Evolutionary conservation across 2,888 invertebrate genomes (phyloP).

Genomic region (Physocephala rufipes): DNA sequence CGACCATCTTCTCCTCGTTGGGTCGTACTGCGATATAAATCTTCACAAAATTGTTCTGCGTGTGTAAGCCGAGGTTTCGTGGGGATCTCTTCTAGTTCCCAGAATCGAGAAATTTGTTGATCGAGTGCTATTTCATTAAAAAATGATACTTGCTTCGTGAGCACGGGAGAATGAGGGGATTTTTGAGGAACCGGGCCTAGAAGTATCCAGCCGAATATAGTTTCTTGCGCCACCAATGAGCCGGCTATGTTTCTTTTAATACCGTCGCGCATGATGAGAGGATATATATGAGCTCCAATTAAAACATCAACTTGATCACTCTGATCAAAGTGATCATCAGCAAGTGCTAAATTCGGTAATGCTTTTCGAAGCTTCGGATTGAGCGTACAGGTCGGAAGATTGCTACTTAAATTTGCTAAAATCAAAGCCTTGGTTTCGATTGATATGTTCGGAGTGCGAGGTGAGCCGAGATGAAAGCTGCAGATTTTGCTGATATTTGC

Average conservation of each 20-base stretch:
- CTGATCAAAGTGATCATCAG: not conserved
- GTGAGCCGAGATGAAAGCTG: not conserved
- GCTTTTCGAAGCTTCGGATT: not conserved
- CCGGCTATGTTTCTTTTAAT: not conserved
- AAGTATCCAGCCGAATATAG: not conserved
- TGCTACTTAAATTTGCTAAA: not conserved
- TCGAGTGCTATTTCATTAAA: not conserved
- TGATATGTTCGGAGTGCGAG: not conserved
- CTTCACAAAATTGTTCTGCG: conserved; percentile 22
- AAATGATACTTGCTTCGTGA: too few species aligned
- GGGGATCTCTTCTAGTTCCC: not conserved
- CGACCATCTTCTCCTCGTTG: conserved; percentile 15
- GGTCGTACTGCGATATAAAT: conserved; percentile 4
- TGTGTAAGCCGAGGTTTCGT: not conserved
- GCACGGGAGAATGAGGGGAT: too few species aligned
- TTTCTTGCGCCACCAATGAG: not conserved
- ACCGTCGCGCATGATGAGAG: not conserved
- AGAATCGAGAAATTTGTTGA: not conserved
- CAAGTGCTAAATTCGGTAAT: not conserved
- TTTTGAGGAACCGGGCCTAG: not conserved
- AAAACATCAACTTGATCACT: conserved; percentile 2
- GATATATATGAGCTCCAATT: not conserved
- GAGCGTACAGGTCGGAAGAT: not conserved
- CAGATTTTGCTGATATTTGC: not conserved
- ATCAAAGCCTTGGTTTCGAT: not conserved